phyloP scores from a whole-genome alignment of 1,140 invertebrate species.

The Lepidotrigona ventralis region DNA sequence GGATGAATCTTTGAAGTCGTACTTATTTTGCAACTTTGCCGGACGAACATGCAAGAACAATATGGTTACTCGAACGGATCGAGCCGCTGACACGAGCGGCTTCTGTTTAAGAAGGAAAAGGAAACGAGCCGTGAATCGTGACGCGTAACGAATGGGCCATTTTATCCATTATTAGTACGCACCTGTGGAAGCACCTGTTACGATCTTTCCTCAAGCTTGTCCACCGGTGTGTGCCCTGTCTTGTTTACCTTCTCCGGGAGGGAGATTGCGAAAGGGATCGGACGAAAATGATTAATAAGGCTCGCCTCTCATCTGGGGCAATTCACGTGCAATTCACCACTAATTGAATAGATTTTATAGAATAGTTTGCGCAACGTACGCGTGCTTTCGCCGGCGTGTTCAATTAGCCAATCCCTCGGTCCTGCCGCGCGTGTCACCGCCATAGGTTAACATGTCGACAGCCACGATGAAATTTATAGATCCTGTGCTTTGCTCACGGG shows the following conservation, averaged over 20 bases:
- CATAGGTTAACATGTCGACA: background rate
- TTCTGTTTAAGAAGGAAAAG: background rate
- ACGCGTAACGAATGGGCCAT: slow-evolving; percentile 46
- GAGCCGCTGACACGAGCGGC: background rate
- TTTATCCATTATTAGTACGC: slow-evolving; percentile 36
- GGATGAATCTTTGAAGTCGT: background rate
- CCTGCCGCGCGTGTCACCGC: background rate
- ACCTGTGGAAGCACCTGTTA: slow-evolving; percentile 52
- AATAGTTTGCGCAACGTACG: slow-evolving; percentile 12
- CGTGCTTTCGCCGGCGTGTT: slow-evolving; percentile 6
- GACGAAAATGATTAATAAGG: slow-evolving; percentile 58
- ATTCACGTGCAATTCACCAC: slow-evolving; percentile 35
- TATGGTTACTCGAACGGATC: background rate
- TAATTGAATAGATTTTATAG: slow-evolving; percentile 47
- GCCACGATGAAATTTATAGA: too few relatives aligned
- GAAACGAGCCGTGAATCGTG: slow-evolving; percentile 24
- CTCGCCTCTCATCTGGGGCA: slow-evolving; percentile 34
- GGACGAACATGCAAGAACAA: background rate
- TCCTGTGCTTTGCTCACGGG: too few relatives aligned
- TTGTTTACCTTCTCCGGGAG: slow-evolving; percentile 3
- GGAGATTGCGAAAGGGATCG: slow-evolving; percentile 49
- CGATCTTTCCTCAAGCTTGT: slow-evolving; percentile 24
- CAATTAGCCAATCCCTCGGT: slow-evolving; percentile 24
- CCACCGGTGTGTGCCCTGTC: background rate
- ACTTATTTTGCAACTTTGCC: background rate